Base-by-base conservation (phyloP, 2,888 invertebrate species). In the Scelioninae gen. 2 region DNA sequence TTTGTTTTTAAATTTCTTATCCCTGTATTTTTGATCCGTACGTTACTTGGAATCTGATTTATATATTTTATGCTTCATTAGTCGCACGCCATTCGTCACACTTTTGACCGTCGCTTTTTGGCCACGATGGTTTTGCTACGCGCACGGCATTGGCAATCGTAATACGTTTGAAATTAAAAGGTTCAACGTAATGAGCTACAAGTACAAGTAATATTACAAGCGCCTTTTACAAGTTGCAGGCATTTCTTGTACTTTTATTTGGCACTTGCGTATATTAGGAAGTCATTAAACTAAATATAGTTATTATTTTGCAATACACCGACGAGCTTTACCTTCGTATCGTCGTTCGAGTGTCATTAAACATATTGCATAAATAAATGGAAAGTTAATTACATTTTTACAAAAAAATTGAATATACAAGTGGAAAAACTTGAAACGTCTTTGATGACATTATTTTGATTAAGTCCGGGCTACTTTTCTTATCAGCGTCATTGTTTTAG, bases 241-340 rank as follows among this genome's bases (percentile, higher is more conserved):
- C 16, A 45, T 25, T 11, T 45, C 45, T 45, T 1, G 7, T 13
- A 2, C 9, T 25, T 7, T 25, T 48, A 31, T 31, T 48, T 31
- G 46, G 31, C 31, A 48, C 28, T 31, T 15, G 31, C 16, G 31
- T 25, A 25, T 25, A 11, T 53, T 37, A 22, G 53, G 25, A 53
- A 53, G 53, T 37, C 37, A 37, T 53, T 53, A 37, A 53, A 37
- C 37, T 53, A 53, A 53, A 37, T 25, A 37, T 53, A 53, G 53
- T 53, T 37, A 53, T 53, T 53, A 53, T 53, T 53, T 13, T 53
- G 13, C 16, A 53, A 53, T 37, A 4, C n/a, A 25, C 19, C 2
- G 2, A 33, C 31, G 9, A n/a, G 7, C 50, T 11, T 31, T 35
- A 35, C 9, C 18, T 35, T 39, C 37, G 19, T 16, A 37, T 53